Base-by-base conservation (phyloP, 2,888 invertebrate genomes). In the Oxyteleia sp. region DNA sequence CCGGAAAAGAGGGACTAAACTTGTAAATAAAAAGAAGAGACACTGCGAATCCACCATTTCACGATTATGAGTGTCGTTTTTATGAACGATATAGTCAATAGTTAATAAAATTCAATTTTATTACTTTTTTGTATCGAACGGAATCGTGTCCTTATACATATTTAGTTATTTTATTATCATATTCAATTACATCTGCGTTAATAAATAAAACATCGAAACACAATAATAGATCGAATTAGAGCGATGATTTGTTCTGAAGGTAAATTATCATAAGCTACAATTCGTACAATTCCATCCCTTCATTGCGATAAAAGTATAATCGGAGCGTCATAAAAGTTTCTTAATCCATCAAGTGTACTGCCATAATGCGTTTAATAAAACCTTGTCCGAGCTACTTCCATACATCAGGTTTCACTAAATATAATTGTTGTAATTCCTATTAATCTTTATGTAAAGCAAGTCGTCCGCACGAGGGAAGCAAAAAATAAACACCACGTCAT, bases 21-120 rank as follows among this genome's bases (percentile, higher is more conserved):
- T 90, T 90, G 88, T 91, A 90, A 92, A 92, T 91, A 91, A 89
- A 91, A 87, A 89, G 88, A 79, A 47, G 84, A 85, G 87, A 88
- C 43, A 20, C 26, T 84, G 85, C 79, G 82, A 79, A 69, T 88
- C 61, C 74, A 63, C 71, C 80, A 83, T 87, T 87, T 82, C 84
- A 87, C 75, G 88, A 86, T 81, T 59, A 29, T 26, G 20, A 7
- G 13, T 23, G 16, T 53, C 29, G 18, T 43, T 49, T 55, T 68
- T 72, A 69, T 76, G 81, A 59, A 82, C 85, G 57, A 84, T 83
- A 72, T 55, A 78, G 74, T 75, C 55, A 82, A 82, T 84, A 83
- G 83, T 89, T 88, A 82, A 87, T 88, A 88, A 89, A 87, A 88
- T 89, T 43, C 61, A 41, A 61, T 16, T 57, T 18, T 38, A 57